These are phyloP conservation scores for Xiphias gladius DNA, from an alignment of 2,113 vertebrate species.

Conservation along the genomic window DNA sequence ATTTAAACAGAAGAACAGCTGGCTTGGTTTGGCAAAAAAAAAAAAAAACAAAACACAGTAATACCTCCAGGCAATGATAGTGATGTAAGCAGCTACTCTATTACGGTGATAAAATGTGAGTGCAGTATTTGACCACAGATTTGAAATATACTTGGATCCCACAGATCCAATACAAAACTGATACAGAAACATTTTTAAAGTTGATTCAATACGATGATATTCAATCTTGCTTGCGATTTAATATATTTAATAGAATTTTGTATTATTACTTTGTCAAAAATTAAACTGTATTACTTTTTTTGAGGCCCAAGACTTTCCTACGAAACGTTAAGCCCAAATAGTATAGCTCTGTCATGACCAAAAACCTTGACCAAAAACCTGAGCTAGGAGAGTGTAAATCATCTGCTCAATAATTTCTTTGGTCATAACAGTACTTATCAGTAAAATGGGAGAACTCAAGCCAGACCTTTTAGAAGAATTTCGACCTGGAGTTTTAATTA, in stretches of 20 bases:
- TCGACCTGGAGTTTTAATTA: slow-evolving; percentile 21
- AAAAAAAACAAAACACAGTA: too few species aligned
- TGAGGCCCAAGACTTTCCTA: not conserved
- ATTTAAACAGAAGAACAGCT: not conserved
- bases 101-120: not conserved
- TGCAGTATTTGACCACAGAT: not conserved
- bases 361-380: too few species aligned
- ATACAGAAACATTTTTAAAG: too few species aligned
- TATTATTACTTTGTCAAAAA: not conserved
- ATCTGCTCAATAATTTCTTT: slow-evolving; percentile 2
- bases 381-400: not conserved
- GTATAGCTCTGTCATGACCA: not conserved
- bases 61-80: not conserved
- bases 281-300: not conserved
- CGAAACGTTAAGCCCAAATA: not conserved
- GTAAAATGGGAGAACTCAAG: not conserved
- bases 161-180: too few species aligned
- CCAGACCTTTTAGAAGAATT: not conserved
- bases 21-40: not conserved
- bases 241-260: not conserved
- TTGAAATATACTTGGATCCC: not conserved
- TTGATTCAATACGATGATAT: not conserved
- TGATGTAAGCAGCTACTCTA: not conserved
- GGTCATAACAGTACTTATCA: not conserved
- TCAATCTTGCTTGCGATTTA: not conserved